Evolutionary conservation across 1,140 invertebrate species (phyloP).

Genomic region (Drosophila ogumai): DNA sequence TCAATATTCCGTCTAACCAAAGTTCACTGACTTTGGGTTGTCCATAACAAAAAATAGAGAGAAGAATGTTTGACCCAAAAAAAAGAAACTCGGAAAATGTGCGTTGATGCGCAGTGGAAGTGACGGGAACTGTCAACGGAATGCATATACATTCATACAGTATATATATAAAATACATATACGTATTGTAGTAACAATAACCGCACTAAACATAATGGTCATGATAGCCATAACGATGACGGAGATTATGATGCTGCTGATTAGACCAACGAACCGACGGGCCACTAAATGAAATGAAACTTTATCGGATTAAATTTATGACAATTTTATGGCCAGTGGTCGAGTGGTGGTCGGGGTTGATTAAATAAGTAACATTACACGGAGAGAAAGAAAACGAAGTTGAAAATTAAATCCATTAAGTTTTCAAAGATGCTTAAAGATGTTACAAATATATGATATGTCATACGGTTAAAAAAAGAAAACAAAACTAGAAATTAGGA

Average conservation of each 20-base stretch:
- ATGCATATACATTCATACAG: slow-evolving; percentile 8
- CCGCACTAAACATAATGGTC: slow-evolving; percentile 47
- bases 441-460: too few relatives aligned
- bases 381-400: background rate
- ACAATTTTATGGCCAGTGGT: slow-evolving; percentile 62
- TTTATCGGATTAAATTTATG: slow-evolving; percentile 80
- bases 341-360: slow-evolving; percentile 16
- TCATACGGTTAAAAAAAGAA: too few relatives aligned
- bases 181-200: slow-evolving; percentile 31
- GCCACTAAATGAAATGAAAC: slow-evolving; percentile 67
- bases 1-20: slow-evolving; percentile 43
- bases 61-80: slow-evolving; percentile 69
- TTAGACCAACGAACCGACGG: slow-evolving; percentile 38
- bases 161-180: background rate
- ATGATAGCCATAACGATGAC: slow-evolving; percentile 37
- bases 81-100: slow-evolving; percentile 57
- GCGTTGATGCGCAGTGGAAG: slow-evolving; percentile 41
- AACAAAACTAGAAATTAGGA: too few relatives aligned
- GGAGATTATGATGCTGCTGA: slow-evolving; percentile 47
- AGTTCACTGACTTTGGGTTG: slow-evolving; percentile 62
- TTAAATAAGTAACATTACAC: slow-evolving; percentile 18
- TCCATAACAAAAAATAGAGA: slow-evolving; percentile 9
- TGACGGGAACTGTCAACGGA: slow-evolving; percentile 60
- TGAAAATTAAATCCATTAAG: background rate
- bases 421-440: too few relatives aligned